Evolutionary conservation across 2,797 vertebrate genomes (phyloP).

Genomic region (Dermochelys coriacea): DNA sequence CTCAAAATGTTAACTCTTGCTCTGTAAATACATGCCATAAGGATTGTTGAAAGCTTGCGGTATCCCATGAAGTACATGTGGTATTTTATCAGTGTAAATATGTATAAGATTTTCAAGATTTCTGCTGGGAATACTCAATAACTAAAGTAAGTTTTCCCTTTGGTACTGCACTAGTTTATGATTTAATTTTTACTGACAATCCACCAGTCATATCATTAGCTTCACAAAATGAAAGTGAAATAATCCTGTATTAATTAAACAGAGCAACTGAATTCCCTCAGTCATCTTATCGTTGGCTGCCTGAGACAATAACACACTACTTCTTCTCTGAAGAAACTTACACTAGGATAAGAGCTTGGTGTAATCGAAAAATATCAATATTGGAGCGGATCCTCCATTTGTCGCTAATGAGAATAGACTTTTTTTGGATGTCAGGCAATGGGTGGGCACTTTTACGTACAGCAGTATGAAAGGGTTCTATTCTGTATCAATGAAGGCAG

Average conservation of each 20-base stretch:
- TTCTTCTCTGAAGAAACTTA: slow-evolving; percentile 69
- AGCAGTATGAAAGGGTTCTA: slow-evolving; percentile 37
- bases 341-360: slow-evolving; percentile 56
- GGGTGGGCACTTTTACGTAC: neutral
- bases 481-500: slow-evolving; percentile 67
- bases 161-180: slow-evolving; percentile 81
- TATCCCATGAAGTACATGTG: slow-evolving; percentile 64
- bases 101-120: slow-evolving; percentile 79
- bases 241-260: slow-evolving; percentile 87
- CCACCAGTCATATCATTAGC: slow-evolving; percentile 83
- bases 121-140: slow-evolving; percentile 77
- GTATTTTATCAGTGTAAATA: slow-evolving; percentile 76
- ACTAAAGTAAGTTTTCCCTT: slow-evolving; percentile 79
- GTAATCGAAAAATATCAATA: slow-evolving; percentile 38
- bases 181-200: slow-evolving; percentile 87
- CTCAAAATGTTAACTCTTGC: slow-evolving; percentile 79
- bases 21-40: slow-evolving; percentile 76
- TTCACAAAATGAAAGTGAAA: slow-evolving; percentile 85
- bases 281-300: slow-evolving; percentile 78
- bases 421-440: slow-evolving; percentile 41
- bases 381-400: slow-evolving; percentile 41
- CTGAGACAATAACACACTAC: slow-evolving; percentile 69
- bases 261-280: slow-evolving; percentile 81
- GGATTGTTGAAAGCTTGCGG: slow-evolving; percentile 71
- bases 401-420: slow-evolving; percentile 53